phyloP scores from a whole-genome alignment of 2,888 invertebrate genomes.

The Sesia bembeciformis region DNA sequence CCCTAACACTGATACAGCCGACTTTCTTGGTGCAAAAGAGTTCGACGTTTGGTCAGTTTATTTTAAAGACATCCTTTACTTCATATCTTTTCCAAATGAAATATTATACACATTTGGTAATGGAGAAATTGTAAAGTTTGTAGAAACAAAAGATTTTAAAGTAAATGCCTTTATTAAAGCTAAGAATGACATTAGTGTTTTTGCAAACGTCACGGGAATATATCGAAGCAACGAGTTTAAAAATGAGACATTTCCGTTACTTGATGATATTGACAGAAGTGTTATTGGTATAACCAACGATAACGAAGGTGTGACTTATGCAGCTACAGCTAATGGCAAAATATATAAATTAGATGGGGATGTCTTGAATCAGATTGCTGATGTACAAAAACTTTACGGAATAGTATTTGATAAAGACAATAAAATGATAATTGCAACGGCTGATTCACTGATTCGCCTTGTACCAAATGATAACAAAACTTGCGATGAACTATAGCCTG shows the following conservation, averaged over 20 bases:
- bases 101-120: slow-evolving; percentile 25
- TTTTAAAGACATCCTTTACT: slow-evolving; percentile 33
- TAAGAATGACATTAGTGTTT: slow-evolving; percentile 25
- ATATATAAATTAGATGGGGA: slow-evolving; percentile 23
- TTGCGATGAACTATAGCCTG: background rate
- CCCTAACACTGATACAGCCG: slow-evolving; percentile 24
- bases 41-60: slow-evolving; percentile 45
- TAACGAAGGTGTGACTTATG: slow-evolving; percentile 13
- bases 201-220: slow-evolving; percentile 31
- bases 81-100: slow-evolving; percentile 37
- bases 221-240: slow-evolving; percentile 20
- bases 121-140: slow-evolving; percentile 14
- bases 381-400: slow-evolving; percentile 33
- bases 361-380: slow-evolving; percentile 21
- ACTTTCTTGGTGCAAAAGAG: slow-evolving; percentile 22
- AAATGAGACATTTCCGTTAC: background rate
- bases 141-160: slow-evolving; percentile 23
- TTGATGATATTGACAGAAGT: slow-evolving; percentile 1
- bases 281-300: slow-evolving; percentile 36
- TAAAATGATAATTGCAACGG: slow-evolving; percentile 39
- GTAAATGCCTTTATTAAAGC: slow-evolving; percentile 40
- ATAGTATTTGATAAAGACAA: slow-evolving; percentile 43
- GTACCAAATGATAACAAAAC: background rate
- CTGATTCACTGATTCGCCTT: background rate
- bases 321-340: slow-evolving; percentile 34